Evolutionary conservation across 1,140 invertebrate species (phyloP), one percentile per base, ranked within the genome.

Genomic region (Coenobita brevimanus): DNA sequence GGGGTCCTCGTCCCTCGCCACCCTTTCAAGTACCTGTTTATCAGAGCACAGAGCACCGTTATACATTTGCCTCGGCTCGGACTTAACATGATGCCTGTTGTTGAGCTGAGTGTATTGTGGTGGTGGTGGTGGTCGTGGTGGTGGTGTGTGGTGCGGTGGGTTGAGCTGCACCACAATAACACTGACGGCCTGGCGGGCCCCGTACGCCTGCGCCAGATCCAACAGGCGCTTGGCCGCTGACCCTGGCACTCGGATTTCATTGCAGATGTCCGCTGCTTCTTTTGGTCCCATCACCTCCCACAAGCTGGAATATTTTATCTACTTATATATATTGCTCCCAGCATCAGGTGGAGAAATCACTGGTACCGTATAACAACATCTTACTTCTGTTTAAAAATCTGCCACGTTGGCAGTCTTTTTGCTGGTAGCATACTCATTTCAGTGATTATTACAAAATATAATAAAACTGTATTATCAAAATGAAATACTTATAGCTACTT

Each of bases 211-310:
- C 17, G 85, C 85, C 1, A 87, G 78, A 46, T 87, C 85, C 17
- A 87, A 33, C n/a, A 87, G 85, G 6, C 57, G 62, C 64, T 87
- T 87, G 27, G 85, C 85, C 54, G 85, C 85, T 54, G 67, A 54
- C 2, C 75, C 76, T 80, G 85, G 76, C 50, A 80, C 85, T 21
- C 10, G 54, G 33, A 87, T 41, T 57, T 73, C 64, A 30, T 76
- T 71, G 30, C 85, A 87, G 3, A 87, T 38, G 36, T 81, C 62
- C 3, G 62, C 76, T 8, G 78, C 85, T 57, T 87, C 85, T 10
- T 79, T 43, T 71, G 85, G 46, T 27, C 54, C 85, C 13, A 87
- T 80, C 27, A 87, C 85, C 21, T 87, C 85, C 85, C 85, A 87
- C 33, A 87, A 73, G 60, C 85, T 87, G 73, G 41, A 87, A 87